Percentiles rank a stretch among this genome's conserved stretches.
Conservation (phyloP, 1,140 invertebrate genomes). For the Mylabris phalerata region DNA sequence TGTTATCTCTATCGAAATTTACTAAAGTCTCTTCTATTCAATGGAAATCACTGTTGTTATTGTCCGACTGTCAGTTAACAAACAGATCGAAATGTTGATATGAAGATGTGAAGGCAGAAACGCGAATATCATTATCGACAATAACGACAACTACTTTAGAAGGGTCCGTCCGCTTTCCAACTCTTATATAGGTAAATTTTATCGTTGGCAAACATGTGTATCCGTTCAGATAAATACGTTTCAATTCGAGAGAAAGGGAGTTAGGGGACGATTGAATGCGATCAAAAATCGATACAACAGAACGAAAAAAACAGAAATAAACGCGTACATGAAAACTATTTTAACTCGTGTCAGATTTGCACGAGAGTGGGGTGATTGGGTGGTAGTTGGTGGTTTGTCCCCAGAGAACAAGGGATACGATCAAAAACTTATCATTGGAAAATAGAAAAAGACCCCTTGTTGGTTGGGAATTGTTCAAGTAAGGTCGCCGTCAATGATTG, state of each 20-base stretch:
- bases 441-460: conserved; percentile 20
- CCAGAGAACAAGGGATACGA: conserved; percentile 14
- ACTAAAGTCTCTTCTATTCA: too few relatives aligned
- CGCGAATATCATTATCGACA: too few relatives aligned
- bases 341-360: conserved; percentile 20
- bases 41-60: too few relatives aligned
- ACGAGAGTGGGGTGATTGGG: conserved; percentile 5
- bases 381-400: background rate
- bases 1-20: too few relatives aligned
- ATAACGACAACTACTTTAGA: too few relatives aligned
- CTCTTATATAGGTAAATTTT: background rate
- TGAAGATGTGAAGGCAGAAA: too few relatives aligned
- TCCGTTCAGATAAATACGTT: conserved; percentile 6
- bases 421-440: conserved; percentile 23
- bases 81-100: too few relatives aligned
- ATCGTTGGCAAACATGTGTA: conserved; percentile 10
- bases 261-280: too few relatives aligned
- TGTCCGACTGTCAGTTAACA: too few relatives aligned
- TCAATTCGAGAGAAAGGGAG: background rate
- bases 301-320: conserved; percentile 9
- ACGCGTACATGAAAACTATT: conserved; percentile 27
- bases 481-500: conserved; percentile 15
- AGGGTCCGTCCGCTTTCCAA: too few relatives aligned
- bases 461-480: conserved; percentile 5
- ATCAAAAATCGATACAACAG: background rate